Percentiles rank a stretch among this genome's conserved stretches.
phyloP scores from a whole-genome alignment of 2,888 invertebrate genomes.

The Ferrisia virgata region DNA sequence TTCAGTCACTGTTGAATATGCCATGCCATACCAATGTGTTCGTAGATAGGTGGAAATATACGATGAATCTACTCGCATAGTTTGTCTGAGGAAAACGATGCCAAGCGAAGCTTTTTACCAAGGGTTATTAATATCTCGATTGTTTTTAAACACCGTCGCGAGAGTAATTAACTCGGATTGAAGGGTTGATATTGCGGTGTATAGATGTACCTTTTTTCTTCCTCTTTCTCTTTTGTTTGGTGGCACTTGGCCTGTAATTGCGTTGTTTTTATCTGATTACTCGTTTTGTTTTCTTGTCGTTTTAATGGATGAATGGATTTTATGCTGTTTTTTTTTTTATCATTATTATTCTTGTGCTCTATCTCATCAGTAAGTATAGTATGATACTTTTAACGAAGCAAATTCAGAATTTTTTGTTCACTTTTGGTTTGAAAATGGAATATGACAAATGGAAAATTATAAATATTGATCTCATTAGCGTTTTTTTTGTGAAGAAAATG shows the following conservation, averaged over 20 bases:
- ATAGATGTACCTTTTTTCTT: neutral
- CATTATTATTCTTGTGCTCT: no score
- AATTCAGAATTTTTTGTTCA: neutral
- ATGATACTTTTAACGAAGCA: neutral
- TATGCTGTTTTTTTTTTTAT: neutral
- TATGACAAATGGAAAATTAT: neutral
- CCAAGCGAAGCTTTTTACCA: neutral
- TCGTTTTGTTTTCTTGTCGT: neutral
- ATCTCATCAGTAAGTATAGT: no score
- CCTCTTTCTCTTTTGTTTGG: neutral
- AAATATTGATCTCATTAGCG: neutral
- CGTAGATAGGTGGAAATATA: no score
- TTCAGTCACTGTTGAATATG: neutral
- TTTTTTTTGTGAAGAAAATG: no score
- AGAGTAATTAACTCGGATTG: conserved; percentile 18
- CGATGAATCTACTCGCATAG: no score
- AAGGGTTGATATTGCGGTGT: neutral
- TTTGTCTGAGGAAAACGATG: neutral
- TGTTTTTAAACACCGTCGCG: conserved; percentile 12
- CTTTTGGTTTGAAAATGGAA: neutral
- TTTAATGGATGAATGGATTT: neutral
- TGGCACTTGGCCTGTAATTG: neutral
- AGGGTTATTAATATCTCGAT: neutral
- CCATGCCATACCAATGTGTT: neutral
- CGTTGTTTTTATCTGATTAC: neutral